Conservation (phyloP, 2,797 vertebrate genomes). For the Leptatherina wallacei region DNA sequence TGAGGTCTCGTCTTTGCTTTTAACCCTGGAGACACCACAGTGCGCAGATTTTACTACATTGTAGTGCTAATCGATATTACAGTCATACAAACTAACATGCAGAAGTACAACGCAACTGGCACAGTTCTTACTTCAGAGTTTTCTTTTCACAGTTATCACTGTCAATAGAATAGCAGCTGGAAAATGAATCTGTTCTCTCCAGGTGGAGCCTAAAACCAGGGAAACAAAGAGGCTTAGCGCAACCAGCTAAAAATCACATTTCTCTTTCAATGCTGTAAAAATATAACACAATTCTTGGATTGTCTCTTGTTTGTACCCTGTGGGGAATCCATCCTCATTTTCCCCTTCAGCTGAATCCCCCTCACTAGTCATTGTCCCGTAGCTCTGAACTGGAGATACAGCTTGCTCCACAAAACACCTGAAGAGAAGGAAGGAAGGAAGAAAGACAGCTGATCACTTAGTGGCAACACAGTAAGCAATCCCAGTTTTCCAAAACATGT, state of each 20-base stretch:
- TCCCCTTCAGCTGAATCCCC: neutral
- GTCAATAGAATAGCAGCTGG: slow-evolving; percentile 73
- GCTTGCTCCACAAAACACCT: slow-evolving; percentile 57
- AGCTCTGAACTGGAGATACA: slow-evolving; percentile 66
- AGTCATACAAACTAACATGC: neutral
- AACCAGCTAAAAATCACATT: neutral
- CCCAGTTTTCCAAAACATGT: neutral
- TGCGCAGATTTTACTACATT: slow-evolving; percentile 6
- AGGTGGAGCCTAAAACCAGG: slow-evolving; percentile 63
- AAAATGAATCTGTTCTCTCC: slow-evolving; percentile 71
- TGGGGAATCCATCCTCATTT: slow-evolving; percentile 7
- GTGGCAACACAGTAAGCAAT: neutral
- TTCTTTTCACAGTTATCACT: slow-evolving; percentile 74
- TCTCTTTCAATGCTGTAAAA: neutral
- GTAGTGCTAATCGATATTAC: neutral
- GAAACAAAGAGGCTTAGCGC: neutral
- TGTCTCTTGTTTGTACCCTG: slow-evolving; percentile 49
- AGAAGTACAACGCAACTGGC: neutral
- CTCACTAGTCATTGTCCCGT: slow-evolving; percentile 72
- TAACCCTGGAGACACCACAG: slow-evolving; percentile 45
- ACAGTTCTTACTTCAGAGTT: slow-evolving; percentile 67
- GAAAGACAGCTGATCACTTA: slow-evolving; percentile 3
- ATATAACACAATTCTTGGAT: neutral
- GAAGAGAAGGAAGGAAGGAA: neutral
- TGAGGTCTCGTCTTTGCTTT: slow-evolving; percentile 24